These are phyloP conservation scores for Corvus hawaiiensis DNA, from an alignment of 2,113 vertebrate genomes.

Conservation along the genomic window DNA sequence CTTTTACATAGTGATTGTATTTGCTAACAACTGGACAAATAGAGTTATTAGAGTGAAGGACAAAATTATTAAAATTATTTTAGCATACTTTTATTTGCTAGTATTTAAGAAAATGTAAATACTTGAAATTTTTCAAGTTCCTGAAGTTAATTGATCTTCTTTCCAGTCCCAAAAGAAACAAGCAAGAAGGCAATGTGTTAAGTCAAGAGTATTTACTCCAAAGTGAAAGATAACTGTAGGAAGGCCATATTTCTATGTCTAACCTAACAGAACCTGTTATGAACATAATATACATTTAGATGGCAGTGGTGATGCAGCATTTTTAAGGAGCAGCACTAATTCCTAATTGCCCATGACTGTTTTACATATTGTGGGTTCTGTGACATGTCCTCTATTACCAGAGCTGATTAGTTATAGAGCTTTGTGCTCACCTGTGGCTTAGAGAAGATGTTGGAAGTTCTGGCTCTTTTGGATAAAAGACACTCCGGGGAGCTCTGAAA, in stretches of 20 bases:
- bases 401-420: neutral
- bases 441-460: neutral
- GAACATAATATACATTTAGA: neutral
- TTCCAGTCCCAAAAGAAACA: neutral
- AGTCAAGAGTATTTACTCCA: neutral
- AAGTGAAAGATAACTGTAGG: neutral
- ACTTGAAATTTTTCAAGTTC: neutral
- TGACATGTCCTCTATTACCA: neutral
- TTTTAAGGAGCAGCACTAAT: neutral
- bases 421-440: neutral
- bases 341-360: neutral
- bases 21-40: neutral
- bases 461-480: neutral
- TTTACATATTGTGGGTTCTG: neutral
- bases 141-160: neutral
- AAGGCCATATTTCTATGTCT: neutral
- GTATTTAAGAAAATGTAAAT: neutral
- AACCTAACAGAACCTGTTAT: neutral
- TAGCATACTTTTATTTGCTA: neutral
- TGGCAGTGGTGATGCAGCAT: neutral
- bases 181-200: neutral
- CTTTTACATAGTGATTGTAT: neutral
- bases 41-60: neutral
- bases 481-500: neutral
- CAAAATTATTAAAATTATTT: neutral